These are phyloP conservation scores for Merops nubicus DNA, from an alignment of 2,113 vertebrate genomes.

Conservation along the genomic window DNA sequence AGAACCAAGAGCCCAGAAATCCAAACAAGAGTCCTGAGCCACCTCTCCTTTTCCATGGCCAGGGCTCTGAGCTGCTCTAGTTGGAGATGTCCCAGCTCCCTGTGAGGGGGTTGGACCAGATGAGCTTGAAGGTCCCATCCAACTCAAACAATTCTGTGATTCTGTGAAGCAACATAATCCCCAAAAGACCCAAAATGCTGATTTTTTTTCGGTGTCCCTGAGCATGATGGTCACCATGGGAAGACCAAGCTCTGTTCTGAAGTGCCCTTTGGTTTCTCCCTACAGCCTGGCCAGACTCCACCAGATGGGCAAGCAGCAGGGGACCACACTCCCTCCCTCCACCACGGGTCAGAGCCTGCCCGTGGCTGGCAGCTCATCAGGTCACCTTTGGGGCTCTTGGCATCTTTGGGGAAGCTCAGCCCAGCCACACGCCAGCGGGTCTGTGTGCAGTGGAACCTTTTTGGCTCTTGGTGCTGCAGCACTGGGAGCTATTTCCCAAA, in stretches of 20 bases:
- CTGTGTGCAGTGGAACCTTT: neutral
- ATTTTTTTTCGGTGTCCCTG: neutral
- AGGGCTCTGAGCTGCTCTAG: neutral
- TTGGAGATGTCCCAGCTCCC: neutral
- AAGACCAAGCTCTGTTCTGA: neutral
- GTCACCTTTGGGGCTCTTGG: neutral
- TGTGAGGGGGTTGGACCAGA: no score
- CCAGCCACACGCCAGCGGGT: accelerated
- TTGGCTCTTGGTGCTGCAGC: neutral
- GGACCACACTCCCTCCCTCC: neutral
- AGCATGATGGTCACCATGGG: neutral
- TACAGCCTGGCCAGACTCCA: neutral
- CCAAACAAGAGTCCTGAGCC: neutral
- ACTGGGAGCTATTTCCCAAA: neutral
- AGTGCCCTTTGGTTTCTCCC: neutral
- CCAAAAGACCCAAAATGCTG: neutral
- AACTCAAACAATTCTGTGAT: neutral
- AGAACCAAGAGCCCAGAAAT: accelerated
- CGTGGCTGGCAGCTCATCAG: neutral
- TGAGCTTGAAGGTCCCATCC: no score
- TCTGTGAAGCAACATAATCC: neutral
- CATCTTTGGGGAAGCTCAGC: neutral
- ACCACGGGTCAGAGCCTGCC: neutral
- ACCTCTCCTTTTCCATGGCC: neutral
- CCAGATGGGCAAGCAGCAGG: accelerated